These are phyloP conservation scores for Penaeus vannamei DNA, from an alignment of 1,140 invertebrate species.

Conservation along the genomic window DNA sequence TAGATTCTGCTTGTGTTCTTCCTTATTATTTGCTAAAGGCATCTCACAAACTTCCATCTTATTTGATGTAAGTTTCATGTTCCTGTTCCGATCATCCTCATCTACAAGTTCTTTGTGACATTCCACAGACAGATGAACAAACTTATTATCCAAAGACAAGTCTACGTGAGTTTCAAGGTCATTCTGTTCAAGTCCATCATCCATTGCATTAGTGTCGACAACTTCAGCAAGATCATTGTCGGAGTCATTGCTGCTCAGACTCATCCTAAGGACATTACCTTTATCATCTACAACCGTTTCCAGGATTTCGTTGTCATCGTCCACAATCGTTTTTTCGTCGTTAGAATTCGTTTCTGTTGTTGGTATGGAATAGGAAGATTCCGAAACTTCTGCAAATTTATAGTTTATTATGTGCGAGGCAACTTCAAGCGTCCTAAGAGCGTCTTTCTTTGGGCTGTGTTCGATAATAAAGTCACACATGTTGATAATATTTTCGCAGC, in stretches of 20 bases:
- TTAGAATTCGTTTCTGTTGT: not conserved
- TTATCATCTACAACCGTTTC: slow-evolving; percentile 39
- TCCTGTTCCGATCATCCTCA: too few species aligned
- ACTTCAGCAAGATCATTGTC: slow-evolving; percentile 3
- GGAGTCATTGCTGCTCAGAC: not conserved
- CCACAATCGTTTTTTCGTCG: not conserved
- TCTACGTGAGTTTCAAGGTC: too few species aligned
- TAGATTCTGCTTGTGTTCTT: too few species aligned
- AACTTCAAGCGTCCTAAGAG: slow-evolving; percentile 34
- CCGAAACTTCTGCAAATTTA: slow-evolving; percentile 25
- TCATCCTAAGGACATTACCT: slow-evolving; percentile 4
- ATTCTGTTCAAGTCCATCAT: not conserved
- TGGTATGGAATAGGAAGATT: slow-evolving; percentile 29
- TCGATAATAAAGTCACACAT: slow-evolving; percentile 57
- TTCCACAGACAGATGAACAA: too few species aligned
- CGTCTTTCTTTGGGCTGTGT: slow-evolving; percentile 48
- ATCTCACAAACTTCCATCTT: too few species aligned
- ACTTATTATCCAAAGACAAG: too few species aligned
- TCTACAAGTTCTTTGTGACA: too few species aligned
- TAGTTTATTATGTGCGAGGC: slow-evolving; percentile 36
- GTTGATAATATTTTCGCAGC: slow-evolving; percentile 37
- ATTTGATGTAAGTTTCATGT: too few species aligned
- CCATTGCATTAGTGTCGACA: not conserved
- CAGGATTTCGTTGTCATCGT: slow-evolving; percentile 37
- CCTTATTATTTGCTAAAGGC: too few species aligned